A percentile compares a stretch with the other conserved stretches of the same genome.
Evolutionary conservation across 2,113 vertebrate genomes (phyloP).

Genomic region (Hydrochoerus hydrochaeris): DNA sequence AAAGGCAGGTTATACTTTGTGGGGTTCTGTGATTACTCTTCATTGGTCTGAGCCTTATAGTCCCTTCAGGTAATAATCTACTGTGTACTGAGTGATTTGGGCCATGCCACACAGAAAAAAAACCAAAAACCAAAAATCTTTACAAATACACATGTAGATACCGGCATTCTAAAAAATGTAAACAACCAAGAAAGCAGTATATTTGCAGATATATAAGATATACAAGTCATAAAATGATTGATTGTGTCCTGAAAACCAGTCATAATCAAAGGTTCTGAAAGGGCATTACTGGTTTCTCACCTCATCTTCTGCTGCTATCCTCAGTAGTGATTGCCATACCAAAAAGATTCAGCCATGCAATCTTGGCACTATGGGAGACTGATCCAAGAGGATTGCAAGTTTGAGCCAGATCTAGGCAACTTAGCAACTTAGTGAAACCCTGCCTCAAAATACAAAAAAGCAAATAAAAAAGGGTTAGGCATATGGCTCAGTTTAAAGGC

Average conservation of each 20-base stretch:
- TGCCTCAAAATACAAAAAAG: not conserved
- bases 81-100: not conserved
- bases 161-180: not conserved
- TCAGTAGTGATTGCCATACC: not conserved
- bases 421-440: not conserved
- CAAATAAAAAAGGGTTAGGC: not conserved
- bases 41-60: not conserved
- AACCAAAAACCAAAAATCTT: not conserved
- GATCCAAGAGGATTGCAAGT: not conserved
- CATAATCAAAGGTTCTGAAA: not conserved
- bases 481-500: not conserved
- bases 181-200: not conserved
- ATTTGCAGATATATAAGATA: not conserved
- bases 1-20: not conserved
- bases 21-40: not conserved
- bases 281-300: not conserved
- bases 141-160: not conserved
- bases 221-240: not conserved
- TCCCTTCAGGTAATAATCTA: not conserved
- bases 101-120: not conserved
- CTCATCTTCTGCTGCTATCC: not conserved
- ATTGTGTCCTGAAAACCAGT: not conserved
- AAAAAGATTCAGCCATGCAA: not conserved
- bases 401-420: not conserved
- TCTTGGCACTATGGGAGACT: not conserved